A percentile compares a stretch with the other conserved stretches of the same genome.
These are phyloP conservation scores for Drosophila barbarae DNA, from an alignment of 2,888 invertebrate genomes.

Conservation along the genomic window DNA sequence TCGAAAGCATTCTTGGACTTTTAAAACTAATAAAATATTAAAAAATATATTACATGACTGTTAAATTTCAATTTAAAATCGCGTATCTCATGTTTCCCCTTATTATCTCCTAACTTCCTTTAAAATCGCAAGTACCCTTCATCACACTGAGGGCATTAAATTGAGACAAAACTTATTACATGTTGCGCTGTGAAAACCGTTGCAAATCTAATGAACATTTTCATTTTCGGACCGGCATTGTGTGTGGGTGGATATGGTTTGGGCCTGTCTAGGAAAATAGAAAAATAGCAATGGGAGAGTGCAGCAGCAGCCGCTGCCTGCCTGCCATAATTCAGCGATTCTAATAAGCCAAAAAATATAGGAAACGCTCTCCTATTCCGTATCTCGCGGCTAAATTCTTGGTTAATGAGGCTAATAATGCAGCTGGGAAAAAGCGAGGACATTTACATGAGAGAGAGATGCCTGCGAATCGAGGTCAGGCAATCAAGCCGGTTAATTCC, in stretches of 20 bases:
- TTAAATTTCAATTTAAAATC: neutral
- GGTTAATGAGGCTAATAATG: constrained; percentile 55
- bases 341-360: constrained; percentile 59
- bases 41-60: neutral
- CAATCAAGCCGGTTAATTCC: constrained; percentile 21
- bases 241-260: constrained; percentile 58
- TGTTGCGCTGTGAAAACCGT: constrained; percentile 66
- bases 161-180: constrained; percentile 62
- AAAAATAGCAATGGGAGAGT: constrained; percentile 23
- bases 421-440: constrained; percentile 24
- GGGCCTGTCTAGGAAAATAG: constrained; percentile 6
- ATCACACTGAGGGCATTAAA: constrained; percentile 17
- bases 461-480: constrained; percentile 34
- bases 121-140: neutral
- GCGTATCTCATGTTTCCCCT: neutral
- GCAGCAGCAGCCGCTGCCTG: constrained; percentile 33
- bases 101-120: neutral
- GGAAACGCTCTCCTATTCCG: constrained; percentile 14
- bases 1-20: neutral
- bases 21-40: neutral
- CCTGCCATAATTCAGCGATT: constrained; percentile 70
- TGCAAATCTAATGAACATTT: constrained; percentile 72
- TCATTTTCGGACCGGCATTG: constrained; percentile 57
- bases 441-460: constrained; percentile 26
- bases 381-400: constrained; percentile 50